These are phyloP conservation scores for Okamejei kenojei DNA, from an alignment of 2,797 vertebrate species.

Conservation along the genomic window DNA sequence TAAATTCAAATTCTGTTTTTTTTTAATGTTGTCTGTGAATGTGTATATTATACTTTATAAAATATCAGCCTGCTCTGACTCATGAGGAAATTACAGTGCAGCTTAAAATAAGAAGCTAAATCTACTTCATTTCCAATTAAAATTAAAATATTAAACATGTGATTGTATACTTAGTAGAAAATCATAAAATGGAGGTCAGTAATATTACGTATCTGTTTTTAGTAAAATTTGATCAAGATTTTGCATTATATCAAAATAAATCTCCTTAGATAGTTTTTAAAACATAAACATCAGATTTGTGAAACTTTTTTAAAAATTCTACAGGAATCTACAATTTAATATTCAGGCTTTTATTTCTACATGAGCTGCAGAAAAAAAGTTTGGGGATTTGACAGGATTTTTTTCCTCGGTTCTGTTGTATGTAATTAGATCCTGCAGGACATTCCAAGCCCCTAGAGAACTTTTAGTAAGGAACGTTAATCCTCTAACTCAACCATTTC, in stretches of 20 bases:
- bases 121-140: neutral
- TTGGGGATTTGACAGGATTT: neutral
- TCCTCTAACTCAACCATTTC: constrained; percentile 31
- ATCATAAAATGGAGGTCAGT: neutral
- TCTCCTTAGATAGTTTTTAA: neutral
- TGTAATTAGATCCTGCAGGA: constrained; percentile 27
- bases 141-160: neutral
- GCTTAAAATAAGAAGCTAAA: neutral
- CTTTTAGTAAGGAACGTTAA: constrained; percentile 29
- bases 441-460: constrained; percentile 27
- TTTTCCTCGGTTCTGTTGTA: neutral
- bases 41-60: neutral
- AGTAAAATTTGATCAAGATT: neutral
- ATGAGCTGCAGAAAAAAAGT: neutral
- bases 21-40: neutral
- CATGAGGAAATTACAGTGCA: neutral
- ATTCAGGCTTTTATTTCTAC: constrained; percentile 1
- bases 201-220: neutral
- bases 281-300: neutral
- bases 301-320: neutral
- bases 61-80: neutral
- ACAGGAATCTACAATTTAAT: neutral
- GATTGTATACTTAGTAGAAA: neutral
- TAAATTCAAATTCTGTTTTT: neutral
- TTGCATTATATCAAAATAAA: neutral